Evolutionary conservation across 2,797 vertebrate genomes (phyloP).

Genomic region (Selene dorsalis): DNA sequence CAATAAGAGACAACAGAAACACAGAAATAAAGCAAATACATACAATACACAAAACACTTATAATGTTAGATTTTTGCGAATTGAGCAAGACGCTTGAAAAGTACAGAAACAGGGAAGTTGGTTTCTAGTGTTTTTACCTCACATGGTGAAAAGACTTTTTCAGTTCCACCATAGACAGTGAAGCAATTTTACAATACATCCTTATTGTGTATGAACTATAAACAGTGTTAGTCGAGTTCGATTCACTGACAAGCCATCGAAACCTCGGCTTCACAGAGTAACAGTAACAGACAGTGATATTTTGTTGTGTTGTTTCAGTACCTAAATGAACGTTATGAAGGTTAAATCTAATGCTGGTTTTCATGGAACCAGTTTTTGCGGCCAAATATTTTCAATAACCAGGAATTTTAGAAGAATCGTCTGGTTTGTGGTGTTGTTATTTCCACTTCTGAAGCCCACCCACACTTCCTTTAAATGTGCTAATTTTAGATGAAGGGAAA

Average conservation of each 20-base stretch:
- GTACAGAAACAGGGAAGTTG: neutral
- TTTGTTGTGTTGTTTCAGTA: neutral
- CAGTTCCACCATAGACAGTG: too few species aligned
- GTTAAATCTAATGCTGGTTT: neutral
- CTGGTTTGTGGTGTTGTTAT: conserved; percentile 45
- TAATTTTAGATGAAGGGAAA: conserved; percentile 71
- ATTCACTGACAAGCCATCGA: neutral
- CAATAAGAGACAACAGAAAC: neutral
- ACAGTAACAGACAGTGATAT: neutral
- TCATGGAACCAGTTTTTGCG: conserved; percentile 1
- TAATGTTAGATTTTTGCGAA: neutral
- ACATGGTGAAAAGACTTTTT: neutral
- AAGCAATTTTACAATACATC: neutral
- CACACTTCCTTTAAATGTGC: conserved; percentile 73
- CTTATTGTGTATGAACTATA: neutral
- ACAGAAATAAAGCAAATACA: too few species aligned
- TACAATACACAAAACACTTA: neutral
- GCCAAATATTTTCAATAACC: conserved; percentile 9
- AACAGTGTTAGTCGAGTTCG: too few species aligned
- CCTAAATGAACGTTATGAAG: neutral
- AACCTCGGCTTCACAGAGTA: neutral
- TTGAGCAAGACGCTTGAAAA: neutral
- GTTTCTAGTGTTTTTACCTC: neutral
- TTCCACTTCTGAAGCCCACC: conserved; percentile 59
- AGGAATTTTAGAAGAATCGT: conserved; percentile 11